Conservation (phyloP, 2,113 vertebrate genomes). For the Pteronura brasiliensis region DNA sequence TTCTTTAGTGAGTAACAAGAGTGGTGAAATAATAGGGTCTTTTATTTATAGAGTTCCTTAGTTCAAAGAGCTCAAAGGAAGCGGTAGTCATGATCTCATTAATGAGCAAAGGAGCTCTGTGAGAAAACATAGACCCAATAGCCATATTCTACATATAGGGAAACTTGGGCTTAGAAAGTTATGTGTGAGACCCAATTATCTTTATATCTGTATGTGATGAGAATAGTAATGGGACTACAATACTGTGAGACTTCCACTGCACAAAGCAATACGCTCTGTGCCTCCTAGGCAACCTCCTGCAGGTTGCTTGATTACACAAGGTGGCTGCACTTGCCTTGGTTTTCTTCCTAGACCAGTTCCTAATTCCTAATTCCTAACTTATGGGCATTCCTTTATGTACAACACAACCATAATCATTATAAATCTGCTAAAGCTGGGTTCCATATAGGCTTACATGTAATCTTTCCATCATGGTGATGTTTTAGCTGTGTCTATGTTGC, state of each 20-base stretch:
- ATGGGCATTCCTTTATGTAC: neutral
- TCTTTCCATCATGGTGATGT: neutral
- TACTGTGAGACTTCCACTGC: neutral
- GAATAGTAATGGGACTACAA: neutral
- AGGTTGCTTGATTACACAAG: neutral
- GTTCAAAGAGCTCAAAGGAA: constrained; percentile 63
- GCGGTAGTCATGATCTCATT: constrained; percentile 73
- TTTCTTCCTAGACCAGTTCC: neutral
- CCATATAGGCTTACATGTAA: neutral
- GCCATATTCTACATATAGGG: constrained; percentile 31
- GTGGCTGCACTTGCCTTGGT: neutral
- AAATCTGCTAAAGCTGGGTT: neutral
- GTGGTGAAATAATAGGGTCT: constrained; percentile 68
- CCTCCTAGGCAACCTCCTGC: neutral
- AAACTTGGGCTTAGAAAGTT: constrained; percentile 3
- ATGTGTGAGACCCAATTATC: neutral
- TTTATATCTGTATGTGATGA: neutral
- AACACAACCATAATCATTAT: neutral
- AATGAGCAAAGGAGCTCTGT: constrained; percentile 45
- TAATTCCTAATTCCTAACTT: rapidly evolving
- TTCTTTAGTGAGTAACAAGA: constrained; percentile 68
- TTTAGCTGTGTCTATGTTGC: neutral
- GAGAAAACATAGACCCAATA: constrained; percentile 50
- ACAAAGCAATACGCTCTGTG: neutral
- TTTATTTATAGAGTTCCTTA: constrained; percentile 67